Evolutionary conservation across 2,113 vertebrate genomes (phyloP), one percentile per base, ranked within the genome.

Genomic region (Donacobius atricapilla): DNA sequence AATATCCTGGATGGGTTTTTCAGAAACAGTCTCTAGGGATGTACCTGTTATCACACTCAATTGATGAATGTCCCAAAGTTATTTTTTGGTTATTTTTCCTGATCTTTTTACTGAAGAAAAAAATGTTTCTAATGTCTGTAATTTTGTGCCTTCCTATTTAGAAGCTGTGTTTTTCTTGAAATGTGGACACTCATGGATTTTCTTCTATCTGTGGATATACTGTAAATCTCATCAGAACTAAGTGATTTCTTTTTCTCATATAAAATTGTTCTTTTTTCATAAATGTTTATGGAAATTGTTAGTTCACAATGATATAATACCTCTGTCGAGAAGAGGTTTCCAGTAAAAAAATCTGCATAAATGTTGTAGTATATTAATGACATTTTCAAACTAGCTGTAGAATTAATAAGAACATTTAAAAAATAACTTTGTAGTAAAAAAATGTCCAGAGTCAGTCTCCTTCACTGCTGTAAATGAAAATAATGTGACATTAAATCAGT

Each of bases 21-120:
- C 66, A 63, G 54, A 77, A 66, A 28, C 37, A 22, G 9, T n/a
- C 13, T 13, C 27, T 50, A 20, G 23, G 16, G 58, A 5, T 1
- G 4, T 16, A n/a, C 11, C 27, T 80, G 24, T 45, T 93, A 66
- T 25, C 86, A 57, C 39, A 40, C 48, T 50, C 47, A 73, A 69
- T 18, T 35, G 24, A 39, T 65, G 45, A 86, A 50, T 1, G 5
- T 17, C 28, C 40, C 51, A 25, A 83, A 50, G 15, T n/a, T n/a
- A 17, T 44, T 40, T 6, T 53, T 23, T 2, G 2, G 0, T 3
- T 23, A 8, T 15, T 7, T 13, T 27, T 13, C 1, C 58, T 8
- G 1, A 31, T 12, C 4, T 20, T 76, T 85, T 65, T 50, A 42
- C 25, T n/a, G 22, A 77, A 72, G 9, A 18, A 17, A 53, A 51